phyloP scores from a whole-genome alignment of 1,140 invertebrate genomes.

The Nixonia krombeini region DNA sequence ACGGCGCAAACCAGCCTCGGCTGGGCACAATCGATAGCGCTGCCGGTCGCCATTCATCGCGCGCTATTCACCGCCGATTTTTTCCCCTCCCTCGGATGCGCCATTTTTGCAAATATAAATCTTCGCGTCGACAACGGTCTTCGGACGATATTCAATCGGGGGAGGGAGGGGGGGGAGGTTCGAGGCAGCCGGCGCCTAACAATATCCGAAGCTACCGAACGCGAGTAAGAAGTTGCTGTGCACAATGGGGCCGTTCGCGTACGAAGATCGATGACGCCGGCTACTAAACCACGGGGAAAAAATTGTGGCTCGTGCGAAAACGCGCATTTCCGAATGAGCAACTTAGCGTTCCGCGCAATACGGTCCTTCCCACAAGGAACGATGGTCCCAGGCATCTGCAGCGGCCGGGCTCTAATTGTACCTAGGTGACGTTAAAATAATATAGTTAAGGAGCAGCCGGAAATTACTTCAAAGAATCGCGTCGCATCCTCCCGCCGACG shows the following conservation, averaged over 20 bases:
- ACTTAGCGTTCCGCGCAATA: too few relatives aligned
- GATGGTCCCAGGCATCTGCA: not conserved
- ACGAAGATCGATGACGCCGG: too few relatives aligned
- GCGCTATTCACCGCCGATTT: conserved; percentile 22
- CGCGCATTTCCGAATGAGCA: too few relatives aligned
- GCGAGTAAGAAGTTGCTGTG: not conserved
- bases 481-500: not conserved
- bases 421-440: conserved; percentile 5
- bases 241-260: too few relatives aligned
- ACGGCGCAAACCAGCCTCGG: conserved; percentile 42
- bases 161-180: too few relatives aligned
- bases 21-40: conserved; percentile 39
- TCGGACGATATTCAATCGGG: conserved; percentile 12
- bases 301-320: too few relatives aligned
- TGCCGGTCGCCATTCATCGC: conserved; percentile 26
- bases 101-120: conserved; percentile 35
- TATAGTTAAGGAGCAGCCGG: conserved; percentile 3
- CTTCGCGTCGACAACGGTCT: conserved; percentile 21
- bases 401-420: not conserved
- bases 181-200: not conserved
- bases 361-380: too few relatives aligned
- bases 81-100: conserved; percentile 15
- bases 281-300: too few relatives aligned
- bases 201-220: too few relatives aligned
- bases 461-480: conserved; percentile 14